Evolutionary conservation across 1,140 invertebrate species (phyloP).

Genomic region (Hylyphantes graminicola): DNA sequence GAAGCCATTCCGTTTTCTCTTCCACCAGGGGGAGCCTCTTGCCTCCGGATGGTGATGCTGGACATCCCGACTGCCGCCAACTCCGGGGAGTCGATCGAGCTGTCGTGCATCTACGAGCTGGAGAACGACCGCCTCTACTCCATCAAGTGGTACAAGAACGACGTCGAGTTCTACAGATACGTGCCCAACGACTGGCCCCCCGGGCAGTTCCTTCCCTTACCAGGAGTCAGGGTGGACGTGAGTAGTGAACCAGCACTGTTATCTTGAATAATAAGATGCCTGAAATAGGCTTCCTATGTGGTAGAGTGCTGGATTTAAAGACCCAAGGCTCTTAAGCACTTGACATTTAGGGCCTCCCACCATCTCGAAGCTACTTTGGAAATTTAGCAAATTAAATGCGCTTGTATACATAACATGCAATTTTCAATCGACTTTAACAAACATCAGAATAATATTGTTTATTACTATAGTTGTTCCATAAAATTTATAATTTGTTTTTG

Average conservation of each 20-base stretch:
- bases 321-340: no score
- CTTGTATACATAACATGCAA: no score
- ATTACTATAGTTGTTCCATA: no score
- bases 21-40: neutral
- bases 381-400: no score
- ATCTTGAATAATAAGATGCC: neutral
- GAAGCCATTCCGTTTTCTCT: neutral
- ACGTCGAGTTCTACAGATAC: conserved; percentile 61
- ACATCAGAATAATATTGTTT: no score
- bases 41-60: conserved; percentile 61
- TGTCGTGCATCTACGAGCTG: conserved; percentile 63
- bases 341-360: no score
- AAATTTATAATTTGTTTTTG: no score
- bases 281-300: neutral
- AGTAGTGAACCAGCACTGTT: neutral
- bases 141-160: conserved; percentile 63
- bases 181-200: conserved; percentile 60
- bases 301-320: no score
- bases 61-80: conserved; percentile 61
- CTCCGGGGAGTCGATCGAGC: conserved; percentile 62
- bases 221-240: conserved; percentile 61
- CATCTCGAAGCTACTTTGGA: no score
- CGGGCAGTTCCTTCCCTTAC: conserved; percentile 60
- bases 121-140: conserved; percentile 60
- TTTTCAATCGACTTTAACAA: no score